These are phyloP conservation scores for Neuroscelio doddi DNA, from an alignment of 2,888 invertebrate genomes.

Conservation along the genomic window DNA sequence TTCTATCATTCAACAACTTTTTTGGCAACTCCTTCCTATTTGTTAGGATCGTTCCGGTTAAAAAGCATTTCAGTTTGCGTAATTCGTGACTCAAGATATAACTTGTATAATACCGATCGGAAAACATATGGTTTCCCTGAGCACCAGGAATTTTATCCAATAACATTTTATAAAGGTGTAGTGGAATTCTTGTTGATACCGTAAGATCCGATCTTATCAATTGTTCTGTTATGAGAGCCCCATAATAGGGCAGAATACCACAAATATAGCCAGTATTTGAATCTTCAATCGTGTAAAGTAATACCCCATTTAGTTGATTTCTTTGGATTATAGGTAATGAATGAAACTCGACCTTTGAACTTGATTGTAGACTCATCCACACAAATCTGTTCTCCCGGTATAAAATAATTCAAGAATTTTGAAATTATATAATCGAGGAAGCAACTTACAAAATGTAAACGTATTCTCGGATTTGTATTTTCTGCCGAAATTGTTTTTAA, in stretches of 20 bases:
- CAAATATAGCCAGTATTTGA: constrained; percentile 10
- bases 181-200: constrained; percentile 37
- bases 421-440: constrained; percentile 25
- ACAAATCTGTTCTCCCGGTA: constrained; percentile 21
- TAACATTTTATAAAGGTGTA: constrained; percentile 39
- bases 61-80: no score
- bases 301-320: constrained; percentile 43
- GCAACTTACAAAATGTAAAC: constrained; percentile 17
- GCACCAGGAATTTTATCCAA: constrained; percentile 19
- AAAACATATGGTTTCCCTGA: constrained; percentile 16
- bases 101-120: constrained; percentile 11
- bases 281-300: constrained; percentile 10
- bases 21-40: no score
- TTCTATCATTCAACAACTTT: no score
- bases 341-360: constrained; percentile 43
- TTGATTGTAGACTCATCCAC: constrained; percentile 40
- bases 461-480: constrained; percentile 16
- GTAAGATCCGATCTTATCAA: constrained; percentile 2
- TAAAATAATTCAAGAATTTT: constrained; percentile 27
- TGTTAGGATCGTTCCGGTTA: no score
- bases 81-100: no score
- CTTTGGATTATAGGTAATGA: constrained; percentile 14
- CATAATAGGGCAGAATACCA: constrained; percentile 18
- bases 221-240: constrained; percentile 20
- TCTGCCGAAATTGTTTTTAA: constrained; percentile 14